phyloP scores from a whole-genome alignment of 2,113 vertebrate species.

The Channa argus region DNA sequence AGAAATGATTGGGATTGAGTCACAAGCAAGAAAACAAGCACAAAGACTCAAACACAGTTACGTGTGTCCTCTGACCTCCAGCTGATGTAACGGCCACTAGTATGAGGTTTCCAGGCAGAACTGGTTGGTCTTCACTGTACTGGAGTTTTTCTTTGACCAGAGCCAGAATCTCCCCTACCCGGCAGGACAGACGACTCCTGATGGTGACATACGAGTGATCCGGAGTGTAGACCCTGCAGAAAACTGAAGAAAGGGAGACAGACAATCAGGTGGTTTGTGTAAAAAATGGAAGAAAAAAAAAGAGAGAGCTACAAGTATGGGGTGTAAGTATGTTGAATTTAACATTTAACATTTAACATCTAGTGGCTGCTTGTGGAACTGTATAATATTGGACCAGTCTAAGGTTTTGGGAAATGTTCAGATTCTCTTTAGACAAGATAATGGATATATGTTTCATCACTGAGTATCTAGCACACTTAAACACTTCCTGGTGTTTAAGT shows the following conservation, averaged over 20 bases:
- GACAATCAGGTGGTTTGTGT: neutral
- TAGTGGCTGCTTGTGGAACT: too few species aligned
- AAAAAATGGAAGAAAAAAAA: too few species aligned
- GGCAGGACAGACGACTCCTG: conserved; percentile 94
- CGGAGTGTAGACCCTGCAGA: conserved; percentile 97
- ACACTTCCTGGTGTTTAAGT: too few species aligned
- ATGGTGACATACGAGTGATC: conserved; percentile 98
- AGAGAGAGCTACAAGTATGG: too few species aligned
- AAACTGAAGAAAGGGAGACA: conserved; percentile 81
- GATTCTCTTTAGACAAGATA: too few species aligned
- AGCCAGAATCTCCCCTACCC: conserved; percentile 94
- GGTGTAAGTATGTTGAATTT: too few species aligned
- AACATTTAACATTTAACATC: too few species aligned
- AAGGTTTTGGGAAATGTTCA: too few species aligned
- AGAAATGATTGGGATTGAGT: too few species aligned
- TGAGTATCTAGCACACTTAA: too few species aligned
- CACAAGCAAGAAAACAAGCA: neutral
- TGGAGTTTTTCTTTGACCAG: conserved; percentile 95
- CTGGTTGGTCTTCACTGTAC: conserved; percentile 92
- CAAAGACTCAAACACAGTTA: neutral
- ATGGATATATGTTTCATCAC: too few species aligned
- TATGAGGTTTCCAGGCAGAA: conserved; percentile 88
- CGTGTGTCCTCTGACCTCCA: conserved; percentile 81
- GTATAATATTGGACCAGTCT: too few species aligned
- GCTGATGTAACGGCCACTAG: conserved; percentile 94